phyloP scores from a whole-genome alignment of 2,888 invertebrate species.

The Acrobasis suavella region DNA sequence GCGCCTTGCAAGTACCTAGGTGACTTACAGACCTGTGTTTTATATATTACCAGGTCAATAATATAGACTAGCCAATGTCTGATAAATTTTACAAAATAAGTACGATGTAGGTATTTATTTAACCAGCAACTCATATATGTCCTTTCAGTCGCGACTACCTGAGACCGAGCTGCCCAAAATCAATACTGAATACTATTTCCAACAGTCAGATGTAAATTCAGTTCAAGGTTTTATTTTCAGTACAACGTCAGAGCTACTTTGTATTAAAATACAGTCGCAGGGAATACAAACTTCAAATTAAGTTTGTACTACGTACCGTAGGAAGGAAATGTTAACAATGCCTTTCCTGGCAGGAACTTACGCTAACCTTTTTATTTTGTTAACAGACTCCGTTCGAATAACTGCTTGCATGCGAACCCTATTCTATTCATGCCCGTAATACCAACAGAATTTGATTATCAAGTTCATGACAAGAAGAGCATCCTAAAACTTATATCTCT shows the following conservation, averaged over 20 bases:
- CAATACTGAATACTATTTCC: slow-evolving; percentile 19
- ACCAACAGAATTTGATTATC: no score
- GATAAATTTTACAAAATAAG: no score
- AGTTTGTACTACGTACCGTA: slow-evolving; percentile 4
- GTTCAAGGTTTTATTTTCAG: slow-evolving; percentile 16
- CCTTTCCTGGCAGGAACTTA: not conserved
- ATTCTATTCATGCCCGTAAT: no score
- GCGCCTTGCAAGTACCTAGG: no score
- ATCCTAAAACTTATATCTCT: no score
- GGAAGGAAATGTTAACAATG: slow-evolving; percentile 3
- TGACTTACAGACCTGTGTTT: no score
- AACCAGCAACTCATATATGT: not conserved
- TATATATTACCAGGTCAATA: no score
- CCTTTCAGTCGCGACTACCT: slow-evolving; percentile 1
- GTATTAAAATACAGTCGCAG: slow-evolving; percentile 15
- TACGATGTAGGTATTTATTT: no score
- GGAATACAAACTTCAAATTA: slow-evolving; percentile 4
- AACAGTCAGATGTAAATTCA: slow-evolving; percentile 13
- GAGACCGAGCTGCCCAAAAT: slow-evolving; percentile 2
- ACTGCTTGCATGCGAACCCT: no score
- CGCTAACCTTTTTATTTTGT: not conserved
- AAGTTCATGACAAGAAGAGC: no score
- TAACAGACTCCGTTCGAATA: no score
- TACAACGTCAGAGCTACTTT: slow-evolving; percentile 15
- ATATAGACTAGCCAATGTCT: no score